Evolutionary conservation across 2,113 vertebrate species (phyloP).

Genomic region (Phrynosoma platyrhinos): DNA sequence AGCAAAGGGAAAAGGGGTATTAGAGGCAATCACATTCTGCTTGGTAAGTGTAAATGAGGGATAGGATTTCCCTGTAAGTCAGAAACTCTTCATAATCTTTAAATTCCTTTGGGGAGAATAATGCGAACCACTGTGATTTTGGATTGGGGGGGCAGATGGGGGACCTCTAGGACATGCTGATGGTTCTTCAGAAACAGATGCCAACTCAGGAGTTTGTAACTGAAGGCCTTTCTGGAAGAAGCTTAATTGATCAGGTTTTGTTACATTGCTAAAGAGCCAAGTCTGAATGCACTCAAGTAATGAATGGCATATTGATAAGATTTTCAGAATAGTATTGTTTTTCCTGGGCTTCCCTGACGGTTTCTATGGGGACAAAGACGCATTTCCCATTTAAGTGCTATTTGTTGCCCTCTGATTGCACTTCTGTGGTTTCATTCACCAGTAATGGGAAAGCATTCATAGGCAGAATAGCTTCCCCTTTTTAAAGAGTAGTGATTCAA

Average conservation of each 20-base stretch:
- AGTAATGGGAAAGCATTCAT: conserved; percentile 73
- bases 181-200: conserved; percentile 25
- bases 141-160: conserved; percentile 11
- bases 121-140: neutral
- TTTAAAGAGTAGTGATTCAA: conserved; percentile 74
- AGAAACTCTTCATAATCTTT: conserved; percentile 40
- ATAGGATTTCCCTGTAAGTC: conserved; percentile 24
- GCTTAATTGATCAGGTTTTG: conserved; percentile 62
- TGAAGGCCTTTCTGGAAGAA: conserved; percentile 60
- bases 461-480: conserved; percentile 74
- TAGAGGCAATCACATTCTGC: neutral
- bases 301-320: conserved; percentile 69
- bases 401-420: conserved; percentile 71
- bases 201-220: conserved; percentile 48
- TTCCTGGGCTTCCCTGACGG: conserved; percentile 75
- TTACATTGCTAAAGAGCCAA: conserved; percentile 63
- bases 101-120: conserved; percentile 40
- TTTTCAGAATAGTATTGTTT: conserved; percentile 67
- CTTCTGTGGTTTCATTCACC: conserved; percentile 76
- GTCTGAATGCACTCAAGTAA: conserved; percentile 67
- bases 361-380: conserved; percentile 77
- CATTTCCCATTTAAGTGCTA: conserved; percentile 75
- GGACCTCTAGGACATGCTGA: conserved; percentile 34
- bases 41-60: neutral
- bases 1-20: neutral